Conservation (phyloP, 2,113 vertebrate species). For the Vicugna pacos region DNA sequence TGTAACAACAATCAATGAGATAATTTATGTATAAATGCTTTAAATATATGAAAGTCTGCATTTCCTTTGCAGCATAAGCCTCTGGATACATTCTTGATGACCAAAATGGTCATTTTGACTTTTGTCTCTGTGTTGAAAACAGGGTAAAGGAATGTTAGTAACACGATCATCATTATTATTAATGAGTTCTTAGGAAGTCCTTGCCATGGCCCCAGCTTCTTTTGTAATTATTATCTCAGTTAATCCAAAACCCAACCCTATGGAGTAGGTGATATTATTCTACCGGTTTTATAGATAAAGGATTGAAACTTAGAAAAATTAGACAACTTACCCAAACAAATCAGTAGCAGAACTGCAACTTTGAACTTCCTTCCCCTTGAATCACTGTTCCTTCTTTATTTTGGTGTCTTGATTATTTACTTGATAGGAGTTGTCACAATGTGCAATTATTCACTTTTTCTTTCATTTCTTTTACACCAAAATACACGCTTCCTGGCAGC, state of each 20-base stretch:
- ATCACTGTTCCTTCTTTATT: constrained; percentile 23
- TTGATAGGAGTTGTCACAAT: background rate
- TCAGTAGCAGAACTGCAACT: background rate
- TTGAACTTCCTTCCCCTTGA: background rate
- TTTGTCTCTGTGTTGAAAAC: constrained; percentile 19
- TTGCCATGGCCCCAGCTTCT: background rate
- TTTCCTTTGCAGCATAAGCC: background rate
- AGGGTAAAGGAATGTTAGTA: background rate
- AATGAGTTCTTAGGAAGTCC: background rate
- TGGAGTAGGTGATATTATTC: background rate
- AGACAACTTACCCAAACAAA: background rate
- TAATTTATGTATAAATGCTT: background rate
- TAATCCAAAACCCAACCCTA: background rate
- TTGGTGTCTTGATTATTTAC: constrained; percentile 27
- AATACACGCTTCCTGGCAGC: background rate
- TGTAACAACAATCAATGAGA: background rate
- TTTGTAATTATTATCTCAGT: constrained; percentile 51
- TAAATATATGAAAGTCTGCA: background rate
- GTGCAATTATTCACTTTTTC: background rate
- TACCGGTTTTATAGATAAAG: background rate
- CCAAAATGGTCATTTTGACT: background rate
- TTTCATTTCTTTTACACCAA: background rate
- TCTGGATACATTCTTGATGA: background rate
- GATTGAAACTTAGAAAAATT: constrained; percentile 30
- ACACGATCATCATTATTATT: background rate